Evolutionary conservation across 2,888 invertebrate species (phyloP), one percentile per base, ranked within the genome.

Genomic region (Yponomeuta cagnagella): DNA sequence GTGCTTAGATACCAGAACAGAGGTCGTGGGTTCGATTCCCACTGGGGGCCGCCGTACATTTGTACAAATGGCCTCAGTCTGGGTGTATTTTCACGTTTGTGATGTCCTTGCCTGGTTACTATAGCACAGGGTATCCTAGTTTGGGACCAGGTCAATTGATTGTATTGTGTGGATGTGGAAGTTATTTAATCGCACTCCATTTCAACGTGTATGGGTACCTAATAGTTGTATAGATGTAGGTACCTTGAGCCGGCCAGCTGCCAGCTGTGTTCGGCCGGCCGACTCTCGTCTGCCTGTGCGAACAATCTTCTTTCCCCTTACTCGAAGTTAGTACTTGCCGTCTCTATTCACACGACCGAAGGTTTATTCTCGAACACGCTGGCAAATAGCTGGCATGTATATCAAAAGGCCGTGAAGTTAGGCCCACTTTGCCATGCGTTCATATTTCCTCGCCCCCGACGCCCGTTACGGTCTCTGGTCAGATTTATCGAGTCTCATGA

Each of bases 401-500:
- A 92, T 92, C 91, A 92, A 87, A 88, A 83, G 82, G 83, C 85
- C 81, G 84, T 82, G 85, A 87, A 87, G 82, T 84, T 48, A 70
- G 64, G 65, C 69, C 81, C 81, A 84, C 70, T 63, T 37, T 73
- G 86, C 83, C 84, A 79, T 83, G 81, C 87, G 86, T 85, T 88
- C 88, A 90, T 89, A 90, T 90, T 90, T 90, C 90, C 89, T 83
- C 90, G 85, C 91, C 85, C 88, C 90, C 85, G 88, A 87, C 31
- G 86, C 82, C 85, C 87, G 86, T 90, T 90, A 91, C 90, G 83
- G 89, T 89, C 86, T 88, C 90, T 89, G 90, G 88, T 86, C 86
- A 88, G 89, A 91, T 91, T 90, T 90, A 91, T 90, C 84, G 89
- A 88, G 86, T 87, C 87, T 87, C 83, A 82, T 85, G 89, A 88